These are phyloP conservation scores for Phaonia tiefii DNA, from an alignment of 2,888 invertebrate genomes.

Conservation along the genomic window DNA sequence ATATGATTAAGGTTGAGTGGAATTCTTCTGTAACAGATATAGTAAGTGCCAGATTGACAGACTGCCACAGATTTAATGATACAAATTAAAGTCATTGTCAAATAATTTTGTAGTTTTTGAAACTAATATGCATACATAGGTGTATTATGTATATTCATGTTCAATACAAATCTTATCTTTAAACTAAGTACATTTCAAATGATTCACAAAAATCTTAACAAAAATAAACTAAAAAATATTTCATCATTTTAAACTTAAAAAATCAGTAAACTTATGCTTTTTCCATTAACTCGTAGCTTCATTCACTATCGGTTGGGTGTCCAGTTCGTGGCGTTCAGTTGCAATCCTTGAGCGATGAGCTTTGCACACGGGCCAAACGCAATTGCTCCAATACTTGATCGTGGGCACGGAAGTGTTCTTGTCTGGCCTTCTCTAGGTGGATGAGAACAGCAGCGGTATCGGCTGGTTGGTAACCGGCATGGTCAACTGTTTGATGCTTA, in stretches of 20 bases:
- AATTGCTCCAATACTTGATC: constrained; percentile 77
- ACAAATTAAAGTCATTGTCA: too few relatives aligned
- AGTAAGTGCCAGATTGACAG: too few relatives aligned
- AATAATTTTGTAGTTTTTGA: constrained; percentile 58
- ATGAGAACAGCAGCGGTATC: constrained; percentile 61
- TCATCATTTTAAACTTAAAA: constrained; percentile 36
- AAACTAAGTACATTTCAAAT: constrained; percentile 46
- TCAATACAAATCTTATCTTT: constrained; percentile 3
- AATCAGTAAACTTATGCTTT: constrained; percentile 63
- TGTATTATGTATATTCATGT: constrained; percentile 29
- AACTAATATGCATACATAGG: constrained; percentile 59
- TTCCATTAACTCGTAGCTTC: too few relatives aligned
- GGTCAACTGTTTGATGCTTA: constrained; percentile 2
- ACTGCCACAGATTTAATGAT: too few relatives aligned
- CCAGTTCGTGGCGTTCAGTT: constrained; percentile 21
- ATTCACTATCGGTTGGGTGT: background rate
- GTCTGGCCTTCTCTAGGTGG: constrained; percentile 74
- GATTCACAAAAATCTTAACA: constrained; percentile 41
- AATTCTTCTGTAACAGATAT: too few relatives aligned
- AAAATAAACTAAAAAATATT: constrained; percentile 6
- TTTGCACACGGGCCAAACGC: constrained; percentile 73
- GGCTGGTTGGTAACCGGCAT: constrained; percentile 42
- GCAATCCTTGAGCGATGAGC: constrained; percentile 66
- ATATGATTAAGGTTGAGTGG: too few relatives aligned
- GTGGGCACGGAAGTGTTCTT: constrained; percentile 77